Evolutionary conservation across 2,797 vertebrate genomes (phyloP).

Genomic region (Selene dorsalis): DNA sequence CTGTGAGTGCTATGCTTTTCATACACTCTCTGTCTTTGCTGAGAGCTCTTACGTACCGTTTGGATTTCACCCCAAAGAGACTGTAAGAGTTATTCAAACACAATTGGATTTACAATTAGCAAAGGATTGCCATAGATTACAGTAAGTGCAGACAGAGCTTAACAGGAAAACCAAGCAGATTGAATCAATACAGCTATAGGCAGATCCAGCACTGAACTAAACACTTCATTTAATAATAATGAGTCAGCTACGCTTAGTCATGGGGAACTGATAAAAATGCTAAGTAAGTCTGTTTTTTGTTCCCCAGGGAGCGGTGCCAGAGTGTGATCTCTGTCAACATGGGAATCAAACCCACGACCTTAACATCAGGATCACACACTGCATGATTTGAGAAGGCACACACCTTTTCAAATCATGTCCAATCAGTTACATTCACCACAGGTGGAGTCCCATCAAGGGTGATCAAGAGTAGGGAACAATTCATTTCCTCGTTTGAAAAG

Average conservation of each 20-base stretch:
- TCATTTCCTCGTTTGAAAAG: too few relatives aligned
- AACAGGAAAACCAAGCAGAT: constrained; percentile 15
- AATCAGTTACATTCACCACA: too few relatives aligned
- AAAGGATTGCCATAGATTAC: constrained; percentile 5
- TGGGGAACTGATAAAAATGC: constrained; percentile 62
- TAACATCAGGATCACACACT: too few relatives aligned
- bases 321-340: too few relatives aligned
- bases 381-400: too few relatives aligned
- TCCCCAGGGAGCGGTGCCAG: too few relatives aligned
- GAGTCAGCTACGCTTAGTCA: constrained; percentile 51
- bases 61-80: constrained; percentile 3
- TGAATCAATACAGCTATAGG: constrained; percentile 32
- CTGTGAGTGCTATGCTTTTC: neutral
- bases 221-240: constrained; percentile 61
- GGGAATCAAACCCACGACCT: too few relatives aligned
- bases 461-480: too few relatives aligned
- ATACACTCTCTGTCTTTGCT: constrained; percentile 6
- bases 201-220: constrained; percentile 46
- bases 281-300: constrained; percentile 52
- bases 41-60: neutral
- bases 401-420: too few relatives aligned
- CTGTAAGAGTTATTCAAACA: constrained; percentile 26
- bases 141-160: constrained; percentile 13
- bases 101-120: constrained; percentile 44
- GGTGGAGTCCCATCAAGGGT: too few relatives aligned